phyloP scores from a whole-genome alignment of 2,888 invertebrate genomes.

The Suillia variegata region DNA sequence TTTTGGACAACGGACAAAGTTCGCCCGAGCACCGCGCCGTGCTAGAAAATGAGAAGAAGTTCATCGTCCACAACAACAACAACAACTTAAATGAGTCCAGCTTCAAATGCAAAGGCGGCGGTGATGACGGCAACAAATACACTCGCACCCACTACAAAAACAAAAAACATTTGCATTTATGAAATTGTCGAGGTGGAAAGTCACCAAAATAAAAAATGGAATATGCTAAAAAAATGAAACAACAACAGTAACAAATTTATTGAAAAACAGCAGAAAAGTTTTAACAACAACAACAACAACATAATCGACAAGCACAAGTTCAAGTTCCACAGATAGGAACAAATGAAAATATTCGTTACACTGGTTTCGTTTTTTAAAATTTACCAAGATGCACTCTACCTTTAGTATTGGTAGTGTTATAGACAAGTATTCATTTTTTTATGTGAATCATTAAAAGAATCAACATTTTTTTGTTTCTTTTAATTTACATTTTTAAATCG shows the following conservation, averaged over 20 bases:
- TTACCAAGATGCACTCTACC: too few species aligned
- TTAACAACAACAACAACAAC: not conserved
- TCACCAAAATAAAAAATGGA: constrained; percentile 13
- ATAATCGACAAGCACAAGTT: not conserved
- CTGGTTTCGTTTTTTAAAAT: too few species aligned
- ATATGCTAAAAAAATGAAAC: not conserved
- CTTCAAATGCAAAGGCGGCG: constrained; percentile 8
- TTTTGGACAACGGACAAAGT: constrained; percentile 16
- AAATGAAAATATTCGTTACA: too few species aligned
- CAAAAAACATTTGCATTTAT: constrained; percentile 30
- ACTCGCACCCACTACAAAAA: not conserved
- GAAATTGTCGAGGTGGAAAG: constrained; percentile 31
- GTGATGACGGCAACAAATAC: too few species aligned
- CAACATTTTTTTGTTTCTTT: too few species aligned
- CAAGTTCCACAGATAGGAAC: constrained; percentile 2
- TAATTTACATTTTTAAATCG: too few species aligned
- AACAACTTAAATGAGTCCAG: constrained; percentile 15
- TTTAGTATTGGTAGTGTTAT: too few species aligned
- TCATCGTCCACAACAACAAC: constrained; percentile 1
- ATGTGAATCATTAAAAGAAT: too few species aligned
- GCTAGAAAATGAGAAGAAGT: not conserved
- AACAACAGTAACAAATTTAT: not conserved
- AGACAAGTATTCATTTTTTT: too few species aligned
- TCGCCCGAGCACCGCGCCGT: not conserved
- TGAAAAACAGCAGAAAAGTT: constrained; percentile 11